Base-by-base conservation (phyloP, 2,888 invertebrate genomes). In the Drosophila pegasa region DNA sequence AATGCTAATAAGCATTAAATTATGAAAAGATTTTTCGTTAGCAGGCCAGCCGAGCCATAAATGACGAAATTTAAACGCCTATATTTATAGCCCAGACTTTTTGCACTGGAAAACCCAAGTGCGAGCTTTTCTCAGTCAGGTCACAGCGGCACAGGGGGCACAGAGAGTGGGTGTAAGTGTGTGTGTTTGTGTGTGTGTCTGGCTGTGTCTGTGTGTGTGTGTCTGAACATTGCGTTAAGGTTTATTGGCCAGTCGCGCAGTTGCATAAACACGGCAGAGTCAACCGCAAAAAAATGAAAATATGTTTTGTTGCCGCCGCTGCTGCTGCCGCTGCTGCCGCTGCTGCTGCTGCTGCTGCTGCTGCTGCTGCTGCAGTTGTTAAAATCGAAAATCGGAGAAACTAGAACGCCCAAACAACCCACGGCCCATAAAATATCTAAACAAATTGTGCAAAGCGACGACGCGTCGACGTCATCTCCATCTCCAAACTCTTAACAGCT, bases 81-180 rank as follows among this genome's bases (percentile, higher is more conserved):
- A 83, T 83, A 87, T 85, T 83, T 83, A 83, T 87, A 74, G 86
- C 80, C 86, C 88, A 83, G 88, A 83, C 86, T 87, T 87, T 83
- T 83, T 87, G 86, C 88, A 87, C 88, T 87, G 86, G 88, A 75
- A 87, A 82, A 85, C 57, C 75, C 54, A 78, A 51, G 68, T 67
- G 66, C 52, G 60, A 60, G 45, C 51, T 70, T 74, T 61, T 61
- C 72, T 27, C 72, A 74, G 25, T 12, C 20, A 18, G 12, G 9
- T 41, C 10, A 16, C 41, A 25, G 14, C 8, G 22, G 12, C 20
- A 7, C 20, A 20, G 6, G 40, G 12, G 20, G 41, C 41, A 14
- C 20, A 40, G 14, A 20, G 40, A 2, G 20, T n/a, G 27, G n/a
- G 55, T 7, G 31, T 16, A 12, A 18, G 18, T 47, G 20, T 31